phyloP scores from a whole-genome alignment of 1,140 invertebrate genomes.

The Helicorthomorpha holstii region DNA sequence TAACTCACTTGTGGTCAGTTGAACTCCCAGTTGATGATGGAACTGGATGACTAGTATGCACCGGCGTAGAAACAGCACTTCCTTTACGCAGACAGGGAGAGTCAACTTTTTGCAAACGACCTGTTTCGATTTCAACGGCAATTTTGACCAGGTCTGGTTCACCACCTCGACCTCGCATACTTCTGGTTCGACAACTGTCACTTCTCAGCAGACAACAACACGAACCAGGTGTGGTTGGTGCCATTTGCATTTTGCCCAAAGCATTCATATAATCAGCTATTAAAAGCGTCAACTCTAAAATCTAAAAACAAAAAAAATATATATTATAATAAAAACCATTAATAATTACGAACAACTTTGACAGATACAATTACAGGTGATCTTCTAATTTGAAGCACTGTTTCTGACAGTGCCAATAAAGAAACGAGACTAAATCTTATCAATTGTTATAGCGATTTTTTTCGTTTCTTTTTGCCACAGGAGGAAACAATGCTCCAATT shows the following conservation, averaged over 20 bases:
- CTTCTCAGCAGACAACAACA: background rate
- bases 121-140: conserved; percentile 12
- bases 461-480: too few species aligned
- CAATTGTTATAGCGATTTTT: too few species aligned
- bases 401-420: too few species aligned
- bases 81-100: too few species aligned
- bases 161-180: background rate
- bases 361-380: too few species aligned
- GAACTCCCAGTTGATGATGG: too few species aligned
- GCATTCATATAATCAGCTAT: conserved; percentile 95
- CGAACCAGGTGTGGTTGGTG: background rate
- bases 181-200: background rate
- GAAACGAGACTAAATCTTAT: too few species aligned
- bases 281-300: conserved; percentile 72
- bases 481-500: too few species aligned
- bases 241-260: conserved; percentile 38
- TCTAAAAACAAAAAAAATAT: conserved; percentile 31
- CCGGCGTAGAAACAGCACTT: too few species aligned
- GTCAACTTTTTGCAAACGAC: conserved; percentile 2
- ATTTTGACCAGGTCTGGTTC: conserved; percentile 13
- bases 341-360: background rate
- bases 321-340: background rate
- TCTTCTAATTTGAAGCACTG: too few species aligned
- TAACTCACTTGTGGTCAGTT: too few species aligned
- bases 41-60: too few species aligned